Evolutionary conservation across 2,113 vertebrate genomes (phyloP), one percentile per base, ranked within the genome.

Genomic region (Heliornis fulica): DNA sequence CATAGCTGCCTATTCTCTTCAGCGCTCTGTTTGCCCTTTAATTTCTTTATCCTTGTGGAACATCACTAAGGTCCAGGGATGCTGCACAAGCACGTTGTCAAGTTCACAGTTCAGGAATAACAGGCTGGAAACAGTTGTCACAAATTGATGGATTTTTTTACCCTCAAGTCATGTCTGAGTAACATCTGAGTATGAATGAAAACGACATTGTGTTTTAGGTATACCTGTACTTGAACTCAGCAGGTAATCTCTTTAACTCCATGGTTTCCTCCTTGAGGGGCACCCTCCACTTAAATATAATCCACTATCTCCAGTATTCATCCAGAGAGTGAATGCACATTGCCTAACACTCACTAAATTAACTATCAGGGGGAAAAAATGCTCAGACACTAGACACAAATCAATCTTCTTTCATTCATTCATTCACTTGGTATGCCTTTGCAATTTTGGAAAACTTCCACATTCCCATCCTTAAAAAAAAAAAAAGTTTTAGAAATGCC

Each of bases 81-180:
- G 20, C 54, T 34, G 32, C 19, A 3, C 15, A 3, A 48, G 43
- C 40, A 26, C 26, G 17, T 41, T 65, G 72, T 45, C 57, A 64
- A 61, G 57, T 3, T 4, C 32, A 53, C 34, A 43, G 17, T 46
- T 40, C 3, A 0, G 0, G 46, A 68, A 45, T 15, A 15, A 6
- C 54, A 54, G 31, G 19, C 79, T 63, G 45, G 89, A 88, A 91
- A 43, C 60, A 19, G 32, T 29, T 54, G 38, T 38, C 25, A 15
- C 13, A 26, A 70, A 43, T 56, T 32, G 34, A 12, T 3, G 50
- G 5, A 0, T 6, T 63, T 90, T 83, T 61, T 56, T 64, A 48
- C 8, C 28, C 46, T 41, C 28, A 18, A 48, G 40, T 82, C 72
- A 17, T 1, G 4, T n/a, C 36, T 19, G 69, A 48, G 41, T 34